A percentile compares a stretch with the other conserved stretches of the same genome.
Conservation (phyloP, 2,888 invertebrate genomes). For the Limnephilus lunatus region DNA sequence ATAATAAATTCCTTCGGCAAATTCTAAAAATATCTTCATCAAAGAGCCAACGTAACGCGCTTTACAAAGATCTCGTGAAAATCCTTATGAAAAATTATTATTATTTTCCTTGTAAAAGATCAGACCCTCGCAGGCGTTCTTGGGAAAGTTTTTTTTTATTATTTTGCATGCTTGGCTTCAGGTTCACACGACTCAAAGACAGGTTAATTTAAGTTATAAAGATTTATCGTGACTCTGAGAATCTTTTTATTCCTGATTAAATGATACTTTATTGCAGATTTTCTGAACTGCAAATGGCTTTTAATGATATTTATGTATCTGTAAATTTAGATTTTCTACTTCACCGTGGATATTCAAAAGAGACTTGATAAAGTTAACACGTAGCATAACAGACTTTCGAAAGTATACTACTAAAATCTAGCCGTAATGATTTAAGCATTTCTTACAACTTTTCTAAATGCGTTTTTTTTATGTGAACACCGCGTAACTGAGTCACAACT, state of each 20-base stretch:
- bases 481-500: no score
- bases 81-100: neutral
- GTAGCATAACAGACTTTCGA: no score
- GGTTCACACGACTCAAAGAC: neutral
- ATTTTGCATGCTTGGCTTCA: constrained; percentile 7
- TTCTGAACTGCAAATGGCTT: neutral
- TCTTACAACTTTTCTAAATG: no score
- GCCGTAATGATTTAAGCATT: no score
- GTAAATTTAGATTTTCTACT: neutral
- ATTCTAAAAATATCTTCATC: neutral
- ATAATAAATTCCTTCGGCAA: no score
- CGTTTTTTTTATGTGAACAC: no score
- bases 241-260: neutral
- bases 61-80: neutral
- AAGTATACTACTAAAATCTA: no score
- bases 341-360: neutral
- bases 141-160: neutral
- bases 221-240: constrained; percentile 1
- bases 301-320: neutral
- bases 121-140: neutral
- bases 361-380: neutral
- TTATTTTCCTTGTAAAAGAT: neutral
- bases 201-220: constrained; percentile 31
- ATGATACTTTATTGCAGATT: neutral
- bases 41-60: neutral